Base-by-base conservation (phyloP, 2,797 vertebrate genomes). In the Naso thynnoides region DNA sequence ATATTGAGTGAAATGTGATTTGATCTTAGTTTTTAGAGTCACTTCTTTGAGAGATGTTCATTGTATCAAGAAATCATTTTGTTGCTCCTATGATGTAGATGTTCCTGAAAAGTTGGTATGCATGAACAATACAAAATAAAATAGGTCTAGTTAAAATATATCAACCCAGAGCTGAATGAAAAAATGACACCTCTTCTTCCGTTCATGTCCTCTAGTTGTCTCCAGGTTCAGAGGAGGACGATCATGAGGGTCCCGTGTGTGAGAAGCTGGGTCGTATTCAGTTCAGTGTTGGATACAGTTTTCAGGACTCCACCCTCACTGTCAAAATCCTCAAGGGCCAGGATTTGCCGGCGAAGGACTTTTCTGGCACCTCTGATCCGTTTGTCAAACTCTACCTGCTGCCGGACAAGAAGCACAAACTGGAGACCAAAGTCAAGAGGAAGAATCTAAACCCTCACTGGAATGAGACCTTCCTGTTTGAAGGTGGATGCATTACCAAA, bases 381-480 rank as follows among this genome's bases (percentile, higher is more conserved):
- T 99, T 99, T 0, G 97, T 99, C 88, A 99, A 99, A 94, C 96
- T 99, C 88, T 99, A 99, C 90, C 94, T 99, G 91, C 95, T 99
- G 78, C 98, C 98, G 0, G 98, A 99, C 93, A 99, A 99, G 94
- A 99, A 99, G 95, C 96, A 99, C 96, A 99, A 98, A 92, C 84
- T 99, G 92, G 98, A 99, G 94, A 99, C 98, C 86, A 99, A 99
- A 95, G 97, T 99, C 88, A 99, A 99, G 93, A 93, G 98, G 86
- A 99, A 99, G 95, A 99, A 99, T 92, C 95, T 99, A 70, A 99
- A 99, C 74, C 98, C 98, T 0, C 98, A 99, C 88, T 99, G 98
- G 98, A 99, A 99, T 0, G 98, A 99, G 92, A 99, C 98, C 66
- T 99, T 99, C 89, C 95, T 99, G 66, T 99, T 99, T 1, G 98